Evolutionary conservation across 1,140 invertebrate genomes (phyloP), one percentile per base, ranked within the genome.

Genomic region (Agrilus planipennis): DNA sequence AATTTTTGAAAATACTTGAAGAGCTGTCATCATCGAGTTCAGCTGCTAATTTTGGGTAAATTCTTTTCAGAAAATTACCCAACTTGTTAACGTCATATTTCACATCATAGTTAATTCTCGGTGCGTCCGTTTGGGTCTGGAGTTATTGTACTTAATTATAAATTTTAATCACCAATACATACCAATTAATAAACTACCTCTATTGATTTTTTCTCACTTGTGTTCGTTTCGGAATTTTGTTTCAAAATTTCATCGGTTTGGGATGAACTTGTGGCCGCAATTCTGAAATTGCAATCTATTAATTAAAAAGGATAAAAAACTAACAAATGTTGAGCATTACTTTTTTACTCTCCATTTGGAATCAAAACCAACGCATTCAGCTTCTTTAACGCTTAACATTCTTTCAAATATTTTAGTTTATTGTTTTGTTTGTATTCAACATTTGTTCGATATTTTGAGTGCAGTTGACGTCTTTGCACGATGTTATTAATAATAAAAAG

Each of bases 281-380:
- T 36, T 36, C 17, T 5, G 17, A 15, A 16, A 12, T 21, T 2
- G 23, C 20, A 32, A 29, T 6, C 16, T 15, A 17, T 17, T 32
- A 17, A 9, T 12, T 27, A 19, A 16, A 43, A 45, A 41, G 18
- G 11, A 20, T 11, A 20, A 20, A 19, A 36, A 11, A n/a, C 7
- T 12, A 15, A 20, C 21, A 34, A 32, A 22, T 17, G 19, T 45
- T 41, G 15, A 14, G 15, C 35, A 27, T 37, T 54, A 60, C 52
- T 53, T 55, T 49, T 49, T 57, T 4, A 60, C 52, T 44, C 47
- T 58, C 57, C 57, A 60, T 42, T 44, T 50, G 1, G 57, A 60
- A 23, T 60, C 57, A 46, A 60, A 60, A 15, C 57, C 57, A 9
- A 60, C 54, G 46, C 55, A 56, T 46, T 60, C 54, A 18, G 47